Conservation (phyloP, 2,797 vertebrate genomes). For the Gadopsis bispinosus region DNA sequence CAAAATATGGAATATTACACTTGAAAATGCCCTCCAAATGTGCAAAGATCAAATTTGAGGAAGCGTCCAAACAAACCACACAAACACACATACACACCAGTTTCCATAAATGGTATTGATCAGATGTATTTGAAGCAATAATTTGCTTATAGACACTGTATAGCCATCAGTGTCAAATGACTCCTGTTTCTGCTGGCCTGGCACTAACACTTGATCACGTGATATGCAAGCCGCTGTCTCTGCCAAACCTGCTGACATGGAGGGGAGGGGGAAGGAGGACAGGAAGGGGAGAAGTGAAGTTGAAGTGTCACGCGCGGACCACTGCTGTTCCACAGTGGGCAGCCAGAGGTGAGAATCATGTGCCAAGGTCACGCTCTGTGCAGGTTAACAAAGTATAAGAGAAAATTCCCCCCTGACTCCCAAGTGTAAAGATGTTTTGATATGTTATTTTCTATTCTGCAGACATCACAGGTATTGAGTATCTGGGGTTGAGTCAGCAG, state of each 20-base stretch:
- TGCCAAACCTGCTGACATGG: constrained; percentile 78
- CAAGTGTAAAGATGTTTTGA: constrained; percentile 31
- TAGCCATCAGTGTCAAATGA: constrained; percentile 66
- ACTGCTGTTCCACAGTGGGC: constrained; percentile 52
- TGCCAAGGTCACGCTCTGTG: constrained; percentile 64
- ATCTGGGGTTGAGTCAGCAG: constrained; percentile 69
- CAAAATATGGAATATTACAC: constrained; percentile 3
- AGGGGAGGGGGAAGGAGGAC: constrained; percentile 31
- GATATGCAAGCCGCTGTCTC: constrained; percentile 72
- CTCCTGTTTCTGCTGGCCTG: constrained; percentile 81
- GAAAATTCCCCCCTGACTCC: constrained; percentile 16
- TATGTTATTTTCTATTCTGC: constrained; percentile 52
- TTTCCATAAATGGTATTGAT: constrained; percentile 56
- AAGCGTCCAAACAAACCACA: constrained; percentile 15
- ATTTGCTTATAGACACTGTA: constrained; percentile 59
- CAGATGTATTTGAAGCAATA: constrained; percentile 57
- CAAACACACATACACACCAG: constrained; percentile 15
- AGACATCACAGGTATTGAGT: constrained; percentile 59
- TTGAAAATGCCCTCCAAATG: constrained; percentile 27
- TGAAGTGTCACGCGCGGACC: constrained; percentile 59
- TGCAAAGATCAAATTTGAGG: neutral
- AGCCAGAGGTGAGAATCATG: constrained; percentile 56
- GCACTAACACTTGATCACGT: constrained; percentile 75
- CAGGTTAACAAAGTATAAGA: constrained; percentile 17
- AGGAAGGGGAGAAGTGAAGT: constrained; percentile 32